Evolutionary conservation across 2,113 vertebrate species (phyloP).

Genomic region (Anas platyrhynchos): DNA sequence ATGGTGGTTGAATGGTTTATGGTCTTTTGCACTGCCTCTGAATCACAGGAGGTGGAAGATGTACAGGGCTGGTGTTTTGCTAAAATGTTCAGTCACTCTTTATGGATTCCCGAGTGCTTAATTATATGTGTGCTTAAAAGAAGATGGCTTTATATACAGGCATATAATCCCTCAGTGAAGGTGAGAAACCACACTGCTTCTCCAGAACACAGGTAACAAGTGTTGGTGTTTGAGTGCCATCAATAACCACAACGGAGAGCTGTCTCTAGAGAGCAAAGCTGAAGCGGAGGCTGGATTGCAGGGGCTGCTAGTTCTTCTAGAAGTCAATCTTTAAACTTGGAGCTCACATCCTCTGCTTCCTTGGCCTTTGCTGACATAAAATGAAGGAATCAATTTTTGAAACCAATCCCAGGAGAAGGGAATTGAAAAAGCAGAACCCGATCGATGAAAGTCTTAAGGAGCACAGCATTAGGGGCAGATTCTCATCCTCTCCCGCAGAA

Average conservation of each 20-base stretch:
- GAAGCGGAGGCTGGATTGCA: neutral
- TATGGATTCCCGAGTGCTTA: neutral
- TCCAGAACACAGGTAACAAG: neutral
- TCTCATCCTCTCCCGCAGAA: neutral
- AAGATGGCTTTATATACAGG: neutral
- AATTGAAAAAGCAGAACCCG: neutral
- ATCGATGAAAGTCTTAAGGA: neutral
- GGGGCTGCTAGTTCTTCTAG: neutral
- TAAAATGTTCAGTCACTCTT: neutral
- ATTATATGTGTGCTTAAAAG: neutral
- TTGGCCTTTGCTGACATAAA: neutral
- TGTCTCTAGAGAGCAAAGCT: neutral
- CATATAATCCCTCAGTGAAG: neutral
- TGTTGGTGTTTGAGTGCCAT: neutral
- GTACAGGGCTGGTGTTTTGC: neutral
- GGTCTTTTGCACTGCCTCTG: neutral
- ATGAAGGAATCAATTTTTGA: neutral
- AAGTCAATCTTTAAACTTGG: neutral
- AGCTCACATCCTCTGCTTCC: neutral
- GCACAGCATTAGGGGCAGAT: neutral
- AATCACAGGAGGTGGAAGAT: conserved; percentile 3
- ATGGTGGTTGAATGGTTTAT: neutral
- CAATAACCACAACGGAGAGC: neutral
- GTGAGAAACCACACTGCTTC: neutral
- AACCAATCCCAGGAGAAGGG: neutral